Evolutionary conservation across 2,797 vertebrate genomes (phyloP), one percentile per base, ranked within the genome.

Genomic region (Dendrocincla fuliginosa): DNA sequence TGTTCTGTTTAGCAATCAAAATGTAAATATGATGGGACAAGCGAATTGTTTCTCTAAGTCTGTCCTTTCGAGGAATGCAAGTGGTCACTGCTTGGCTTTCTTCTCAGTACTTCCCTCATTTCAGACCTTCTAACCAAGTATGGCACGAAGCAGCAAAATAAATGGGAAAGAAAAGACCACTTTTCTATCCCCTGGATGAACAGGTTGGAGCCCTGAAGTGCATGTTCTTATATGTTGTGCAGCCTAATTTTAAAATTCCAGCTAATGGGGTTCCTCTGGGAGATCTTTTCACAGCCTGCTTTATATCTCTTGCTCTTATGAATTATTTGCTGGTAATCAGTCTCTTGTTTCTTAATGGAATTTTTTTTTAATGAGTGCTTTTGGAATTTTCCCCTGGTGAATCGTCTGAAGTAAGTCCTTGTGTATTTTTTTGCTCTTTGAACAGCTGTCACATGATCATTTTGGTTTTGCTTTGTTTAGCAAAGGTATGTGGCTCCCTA

Each of bases 321-420:
- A 83, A 79, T 82, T 71, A 83, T 64, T 90, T 91, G 81, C 64
- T 88, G 60, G 79, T 94, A 53, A 85, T 76, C 74, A 73, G 53
- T 76, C 37, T 91, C 35, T 46, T 75, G 2, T 46, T 91, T 82
- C 60, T 32, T 84, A 64, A 59, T 64, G 59, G 39, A 6, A 14
- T 65, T 74, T 69, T 64, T 63, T 64, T 79, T 55, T 35, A 67
- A 63, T 55, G 35, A 59, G 10, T 33, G 13, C 23, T 78, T 44
- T 88, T 41, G 63, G 23, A 68, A 32, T 68, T 79, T 90, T 42
- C 55, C 50, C 30, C 24, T 30, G 15, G 53, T 68, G 53, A 82
- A 64, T 55, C 23, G 5, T 30, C 33, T 47, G 30, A 79, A 84
- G 17, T 20, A 56, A 79, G 30, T 64, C 9, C 11, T 41, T 79